A percentile compares a stretch with the other conserved stretches of the same genome.
Conservation (phyloP, 2,888 invertebrate species). For the Troilus luridus region DNA sequence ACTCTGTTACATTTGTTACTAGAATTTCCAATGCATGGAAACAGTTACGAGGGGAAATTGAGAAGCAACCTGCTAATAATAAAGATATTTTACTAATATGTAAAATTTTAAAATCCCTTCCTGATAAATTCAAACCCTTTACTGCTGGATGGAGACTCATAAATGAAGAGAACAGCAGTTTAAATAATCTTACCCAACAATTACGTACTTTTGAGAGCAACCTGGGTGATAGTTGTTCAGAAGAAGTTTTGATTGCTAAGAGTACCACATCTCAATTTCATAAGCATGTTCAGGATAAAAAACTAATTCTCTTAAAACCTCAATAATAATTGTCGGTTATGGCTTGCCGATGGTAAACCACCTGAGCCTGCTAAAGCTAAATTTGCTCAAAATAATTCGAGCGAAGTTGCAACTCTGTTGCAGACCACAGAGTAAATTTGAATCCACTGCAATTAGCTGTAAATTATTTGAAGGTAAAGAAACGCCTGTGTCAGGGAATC, state of each 20-base stretch:
- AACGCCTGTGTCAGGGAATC: constrained; percentile 14
- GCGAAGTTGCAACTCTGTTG: background rate
- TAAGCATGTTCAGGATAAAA: background rate
- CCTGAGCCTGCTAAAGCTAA: background rate
- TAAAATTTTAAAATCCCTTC: too few species aligned
- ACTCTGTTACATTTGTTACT: constrained; percentile 30
- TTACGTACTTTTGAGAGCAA: constrained; percentile 26
- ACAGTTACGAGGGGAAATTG: background rate
- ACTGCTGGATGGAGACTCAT: background rate
- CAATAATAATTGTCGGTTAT: background rate
- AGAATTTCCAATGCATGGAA: constrained; percentile 12
- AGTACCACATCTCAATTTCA: constrained; percentile 11
- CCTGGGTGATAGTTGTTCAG: constrained; percentile 19
- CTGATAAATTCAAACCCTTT: background rate
- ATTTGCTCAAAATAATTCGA: too few species aligned
- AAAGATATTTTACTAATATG: background rate
- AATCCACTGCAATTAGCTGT: constrained; percentile 34
- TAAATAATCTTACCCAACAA: constrained; percentile 13
- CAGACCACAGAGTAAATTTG: background rate
- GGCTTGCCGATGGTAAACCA: constrained; percentile 26
- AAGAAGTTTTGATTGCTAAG: constrained; percentile 39
- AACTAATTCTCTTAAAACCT: too few species aligned
- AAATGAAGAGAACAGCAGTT: constrained; percentile 31
- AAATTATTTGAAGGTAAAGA: constrained; percentile 30
- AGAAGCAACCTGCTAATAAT: background rate